These are phyloP conservation scores for Dasyurus viverrinus DNA, from an alignment of 2,113 vertebrate species.

Conservation along the genomic window DNA sequence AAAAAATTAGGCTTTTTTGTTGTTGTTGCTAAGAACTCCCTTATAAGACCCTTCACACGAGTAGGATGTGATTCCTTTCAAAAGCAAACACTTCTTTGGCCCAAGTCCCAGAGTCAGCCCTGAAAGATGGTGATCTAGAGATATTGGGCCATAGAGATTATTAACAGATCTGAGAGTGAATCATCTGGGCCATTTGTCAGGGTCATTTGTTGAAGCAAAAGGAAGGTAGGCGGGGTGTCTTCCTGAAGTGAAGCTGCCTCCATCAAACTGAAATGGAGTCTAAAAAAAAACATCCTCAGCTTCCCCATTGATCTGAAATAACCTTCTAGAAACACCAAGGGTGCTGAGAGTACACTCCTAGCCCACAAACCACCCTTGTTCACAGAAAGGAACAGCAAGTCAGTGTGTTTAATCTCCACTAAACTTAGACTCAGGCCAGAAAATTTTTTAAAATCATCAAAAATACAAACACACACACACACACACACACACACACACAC, in stretches of 20 bases:
- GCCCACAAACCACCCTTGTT: slow-evolving; percentile 35
- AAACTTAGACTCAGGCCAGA: slow-evolving; percentile 10
- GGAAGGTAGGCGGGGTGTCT: neutral
- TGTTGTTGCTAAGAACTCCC: slow-evolving; percentile 4
- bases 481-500: neutral
- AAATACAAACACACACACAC: neutral
- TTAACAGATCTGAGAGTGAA: slow-evolving; percentile 26
- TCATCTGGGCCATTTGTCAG: neutral
- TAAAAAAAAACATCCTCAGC: neutral
- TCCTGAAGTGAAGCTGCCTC: neutral
- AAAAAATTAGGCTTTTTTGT: neutral
- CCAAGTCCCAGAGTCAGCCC: neutral
- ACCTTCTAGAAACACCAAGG: slow-evolving; percentile 50
- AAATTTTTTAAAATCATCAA: slow-evolving; percentile 14
- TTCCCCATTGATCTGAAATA: slow-evolving; percentile 40
- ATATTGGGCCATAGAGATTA: slow-evolving; percentile 26
- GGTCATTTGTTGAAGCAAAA: slow-evolving; percentile 11
- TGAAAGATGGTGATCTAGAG: slow-evolving; percentile 19
- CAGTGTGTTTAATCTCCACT: neutral
- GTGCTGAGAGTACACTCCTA: neutral
- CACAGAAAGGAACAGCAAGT: slow-evolving; percentile 50
- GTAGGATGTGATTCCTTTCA: neutral
- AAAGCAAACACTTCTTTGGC: neutral
- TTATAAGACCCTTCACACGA: slow-evolving; percentile 22
- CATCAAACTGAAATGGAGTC: neutral